Conservation (phyloP, 2,113 vertebrate species). For the Dasyurus viverrinus region DNA sequence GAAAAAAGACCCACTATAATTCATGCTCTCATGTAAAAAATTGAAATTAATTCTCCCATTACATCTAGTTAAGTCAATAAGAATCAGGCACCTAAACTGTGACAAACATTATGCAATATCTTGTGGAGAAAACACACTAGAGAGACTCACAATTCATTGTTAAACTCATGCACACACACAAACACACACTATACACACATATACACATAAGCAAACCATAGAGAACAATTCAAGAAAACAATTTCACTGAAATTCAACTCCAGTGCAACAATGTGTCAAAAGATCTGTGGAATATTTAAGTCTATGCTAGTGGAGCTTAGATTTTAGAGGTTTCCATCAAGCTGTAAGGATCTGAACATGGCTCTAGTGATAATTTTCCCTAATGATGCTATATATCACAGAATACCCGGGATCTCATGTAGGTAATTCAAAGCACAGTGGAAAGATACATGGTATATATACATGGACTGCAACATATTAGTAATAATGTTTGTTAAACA, state of each 20-base stretch:
- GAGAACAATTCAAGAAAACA: background rate
- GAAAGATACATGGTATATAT: background rate
- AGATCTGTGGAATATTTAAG: background rate
- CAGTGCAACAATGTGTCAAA: background rate
- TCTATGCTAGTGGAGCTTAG: background rate
- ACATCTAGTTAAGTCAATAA: slow-evolving; percentile 60
- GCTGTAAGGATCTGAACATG: background rate
- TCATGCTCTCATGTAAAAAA: slow-evolving; percentile 50
- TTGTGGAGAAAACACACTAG: slow-evolving; percentile 1
- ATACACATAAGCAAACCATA: background rate
- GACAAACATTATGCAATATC: slow-evolving; percentile 16
- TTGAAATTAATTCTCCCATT: slow-evolving; percentile 57
- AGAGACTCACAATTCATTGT: background rate
- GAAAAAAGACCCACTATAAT: slow-evolving; percentile 18
- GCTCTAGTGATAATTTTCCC: background rate
- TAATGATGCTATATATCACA: background rate
- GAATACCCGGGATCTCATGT: background rate
- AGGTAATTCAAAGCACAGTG: background rate
- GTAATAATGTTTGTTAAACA: background rate
- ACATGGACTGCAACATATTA: background rate
- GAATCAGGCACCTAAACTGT: slow-evolving; percentile 45
- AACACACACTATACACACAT: background rate
- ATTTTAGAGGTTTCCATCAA: background rate
- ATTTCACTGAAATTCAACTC: background rate
- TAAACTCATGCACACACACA: background rate